Evolutionary conservation across 2,113 vertebrate genomes (phyloP).

Genomic region (Electrona antarctica): DNA sequence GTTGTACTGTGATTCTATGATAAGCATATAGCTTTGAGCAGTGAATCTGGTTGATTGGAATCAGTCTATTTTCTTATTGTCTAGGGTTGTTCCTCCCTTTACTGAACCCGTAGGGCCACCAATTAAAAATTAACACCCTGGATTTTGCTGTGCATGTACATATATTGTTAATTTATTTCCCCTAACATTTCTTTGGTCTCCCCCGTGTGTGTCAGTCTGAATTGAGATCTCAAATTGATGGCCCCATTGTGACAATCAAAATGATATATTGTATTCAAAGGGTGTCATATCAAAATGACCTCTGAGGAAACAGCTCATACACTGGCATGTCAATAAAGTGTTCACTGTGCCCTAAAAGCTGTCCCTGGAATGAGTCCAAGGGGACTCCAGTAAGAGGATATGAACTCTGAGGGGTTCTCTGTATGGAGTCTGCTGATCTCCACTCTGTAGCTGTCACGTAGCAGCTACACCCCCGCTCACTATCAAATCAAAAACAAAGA

Average conservation of each 20-base stretch:
- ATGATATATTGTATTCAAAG: conserved; percentile 58
- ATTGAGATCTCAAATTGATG: conserved; percentile 53
- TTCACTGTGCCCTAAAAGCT: conserved; percentile 33
- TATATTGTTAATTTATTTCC: not conserved
- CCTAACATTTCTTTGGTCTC: conserved; percentile 48
- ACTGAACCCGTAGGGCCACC: conserved; percentile 30
- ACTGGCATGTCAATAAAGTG: conserved; percentile 46
- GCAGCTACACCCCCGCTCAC: conserved; percentile 40
- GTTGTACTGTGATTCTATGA: no score
- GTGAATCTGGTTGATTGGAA: no score
- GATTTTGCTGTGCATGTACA: not conserved
- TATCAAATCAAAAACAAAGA: conserved; percentile 54
- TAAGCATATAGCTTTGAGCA: no score
- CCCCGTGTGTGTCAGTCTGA: conserved; percentile 59
- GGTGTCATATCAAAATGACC: conserved; percentile 64
- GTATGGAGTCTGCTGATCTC: conserved; percentile 33
- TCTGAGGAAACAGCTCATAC: conserved; percentile 47
- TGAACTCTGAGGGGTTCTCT: conserved; percentile 26
- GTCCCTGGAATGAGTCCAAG: conserved; percentile 40
- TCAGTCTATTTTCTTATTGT: conserved; percentile 11
- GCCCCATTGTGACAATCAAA: conserved; percentile 59
- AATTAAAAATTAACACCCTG: conserved; percentile 59
- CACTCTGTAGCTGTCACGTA: conserved; percentile 5
- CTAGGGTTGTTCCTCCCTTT: conserved; percentile 46
- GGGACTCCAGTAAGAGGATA: conserved; percentile 32